Percentiles rank a stretch among this genome's conserved stretches.
These are phyloP conservation scores for Pteropus alecto DNA, from an alignment of 2,113 vertebrate species.

Conservation along the genomic window DNA sequence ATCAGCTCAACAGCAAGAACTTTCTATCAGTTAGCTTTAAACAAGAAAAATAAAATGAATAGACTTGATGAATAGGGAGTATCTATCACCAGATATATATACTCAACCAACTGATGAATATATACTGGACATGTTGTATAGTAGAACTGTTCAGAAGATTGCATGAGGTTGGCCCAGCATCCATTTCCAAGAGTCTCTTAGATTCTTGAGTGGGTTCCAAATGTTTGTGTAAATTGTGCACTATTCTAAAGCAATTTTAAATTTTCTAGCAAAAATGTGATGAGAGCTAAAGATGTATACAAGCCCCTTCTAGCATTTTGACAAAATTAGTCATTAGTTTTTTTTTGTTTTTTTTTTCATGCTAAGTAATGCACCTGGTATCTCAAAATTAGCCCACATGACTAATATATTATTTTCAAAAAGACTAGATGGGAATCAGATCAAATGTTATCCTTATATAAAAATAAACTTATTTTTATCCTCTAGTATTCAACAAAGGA, in stretches of 20 bases:
- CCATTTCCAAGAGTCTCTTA: neutral
- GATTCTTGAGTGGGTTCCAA: neutral
- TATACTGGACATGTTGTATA: neutral
- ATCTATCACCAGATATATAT: neutral
- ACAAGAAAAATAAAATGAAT: neutral
- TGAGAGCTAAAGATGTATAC: neutral
- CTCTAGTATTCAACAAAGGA: neutral
- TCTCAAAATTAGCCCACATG: slow-evolving; percentile 11
- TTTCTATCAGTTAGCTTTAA: neutral
- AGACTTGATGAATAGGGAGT: neutral
- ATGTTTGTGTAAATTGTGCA: neutral
- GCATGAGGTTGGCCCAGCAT: neutral
- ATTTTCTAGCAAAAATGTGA: neutral
- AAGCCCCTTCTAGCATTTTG: neutral
- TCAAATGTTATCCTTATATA: slow-evolving; percentile 10
- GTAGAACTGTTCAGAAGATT: neutral
- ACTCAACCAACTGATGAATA: neutral
- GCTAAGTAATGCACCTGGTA: neutral
- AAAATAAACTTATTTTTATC: slow-evolving; percentile 31
- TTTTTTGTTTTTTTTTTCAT: neutral
- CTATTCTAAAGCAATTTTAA: neutral
- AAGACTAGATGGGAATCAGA: neutral
- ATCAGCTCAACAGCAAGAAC: neutral
- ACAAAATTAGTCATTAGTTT: neutral
- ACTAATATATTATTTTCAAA: slow-evolving; percentile 14